Base-by-base conservation (phyloP, 2,113 vertebrate genomes). In the Erythrocercus mccallii region DNA sequence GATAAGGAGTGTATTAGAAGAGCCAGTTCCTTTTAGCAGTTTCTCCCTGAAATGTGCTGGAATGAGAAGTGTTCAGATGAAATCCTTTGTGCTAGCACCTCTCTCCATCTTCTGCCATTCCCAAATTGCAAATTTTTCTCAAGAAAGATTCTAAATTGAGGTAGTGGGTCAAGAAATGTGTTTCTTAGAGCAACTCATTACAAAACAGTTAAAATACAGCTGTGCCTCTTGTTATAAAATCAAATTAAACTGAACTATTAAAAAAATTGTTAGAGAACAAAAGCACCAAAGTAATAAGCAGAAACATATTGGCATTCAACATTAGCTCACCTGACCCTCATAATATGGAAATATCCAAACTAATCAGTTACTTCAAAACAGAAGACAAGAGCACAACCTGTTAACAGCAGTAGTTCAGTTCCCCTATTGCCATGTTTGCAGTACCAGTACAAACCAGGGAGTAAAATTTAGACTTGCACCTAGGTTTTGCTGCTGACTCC, bases 11-110 rank as follows among this genome's bases (percentile, higher is more conserved):
- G 92, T 97, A 96, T 96, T 95, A 96, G 93, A 97, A 92, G 89
- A 96, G 95, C 97, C 93, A 96, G 96, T 97, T 97, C 97, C 90
- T 97, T 97, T 97, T 90, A 96, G 77, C 93, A 95, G 96, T 97
- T 97, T 97, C 94, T 95, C 81, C 81, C 91, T 88, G 81, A 96
- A 97, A 97, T 97, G 94, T 98, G 96, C 96, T 97, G 89, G 96
- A 96, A 97, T 97, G 96, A 96, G 94, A 97, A 98, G 96, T 87
- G 92, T 95, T 89, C 92, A 94, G 91, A 95, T 95, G 64, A 97
- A 97, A 97, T 95, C 91, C 92, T 88, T 95, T 87, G 80, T 91
- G 96, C 96, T 95, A 96, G 94, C 93, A 92, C 94, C 94, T 97
- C 91, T 86, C 94, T 93, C 88, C 86, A 81, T 98, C 94, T 96